Conservation (phyloP, 2,888 invertebrate species). For the Troglohyphantes excavatus region DNA sequence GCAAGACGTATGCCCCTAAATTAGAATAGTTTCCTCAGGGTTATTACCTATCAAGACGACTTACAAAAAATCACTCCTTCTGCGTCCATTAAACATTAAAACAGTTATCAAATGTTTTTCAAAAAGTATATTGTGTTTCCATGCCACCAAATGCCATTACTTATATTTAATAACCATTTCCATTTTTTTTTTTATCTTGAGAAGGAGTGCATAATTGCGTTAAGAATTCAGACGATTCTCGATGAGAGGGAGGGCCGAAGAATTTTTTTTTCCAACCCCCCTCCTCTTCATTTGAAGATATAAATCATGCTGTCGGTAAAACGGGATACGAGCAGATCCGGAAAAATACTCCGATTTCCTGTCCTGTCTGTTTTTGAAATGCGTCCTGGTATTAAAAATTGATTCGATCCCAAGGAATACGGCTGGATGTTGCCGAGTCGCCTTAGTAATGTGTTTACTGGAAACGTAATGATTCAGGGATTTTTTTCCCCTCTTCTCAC, state of each 20-base stretch:
- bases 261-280: background rate
- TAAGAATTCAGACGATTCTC: slow-evolving; percentile 64
- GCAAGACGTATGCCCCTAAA: no score
- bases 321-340: background rate
- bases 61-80: background rate
- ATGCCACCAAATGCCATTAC: background rate
- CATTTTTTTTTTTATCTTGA: background rate
- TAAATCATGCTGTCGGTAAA: slow-evolving; percentile 66
- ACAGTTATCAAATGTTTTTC: slow-evolving; percentile 58
- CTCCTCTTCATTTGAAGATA: slow-evolving; percentile 51
- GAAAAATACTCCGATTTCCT: background rate
- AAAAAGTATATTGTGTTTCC: slow-evolving; percentile 28
- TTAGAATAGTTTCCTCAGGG: no score
- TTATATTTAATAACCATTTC: slow-evolving; percentile 63
- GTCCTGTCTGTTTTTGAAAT: background rate
- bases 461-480: no score
- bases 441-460: no score
- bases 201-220: slow-evolving; percentile 38
- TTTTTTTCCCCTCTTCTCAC: no score
- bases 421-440: no score
- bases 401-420: no score
- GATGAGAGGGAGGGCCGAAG: background rate
- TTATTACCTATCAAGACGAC: no score
- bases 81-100: slow-evolving; percentile 54
- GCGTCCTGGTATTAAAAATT: no score